These are phyloP conservation scores for Auanema freiburgensis DNA, from an alignment of 2,888 invertebrate species.

Conservation along the genomic window DNA sequence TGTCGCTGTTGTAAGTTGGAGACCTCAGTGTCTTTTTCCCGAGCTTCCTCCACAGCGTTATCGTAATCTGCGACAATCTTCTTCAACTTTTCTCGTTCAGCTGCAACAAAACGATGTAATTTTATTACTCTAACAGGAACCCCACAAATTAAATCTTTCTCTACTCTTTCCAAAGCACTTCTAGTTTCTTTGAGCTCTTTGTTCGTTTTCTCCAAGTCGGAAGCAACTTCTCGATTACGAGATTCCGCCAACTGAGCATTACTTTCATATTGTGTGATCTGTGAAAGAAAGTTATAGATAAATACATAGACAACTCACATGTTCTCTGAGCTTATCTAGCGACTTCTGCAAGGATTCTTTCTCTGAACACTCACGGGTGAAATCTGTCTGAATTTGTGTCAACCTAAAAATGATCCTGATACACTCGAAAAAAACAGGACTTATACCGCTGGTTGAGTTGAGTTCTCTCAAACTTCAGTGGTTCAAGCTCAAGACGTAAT, in stretches of 20 bases:
- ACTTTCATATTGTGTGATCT: no score
- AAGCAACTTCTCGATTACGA: neutral
- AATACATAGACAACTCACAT: no score
- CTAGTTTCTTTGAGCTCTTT: conserved; percentile 9
- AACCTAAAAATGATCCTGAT: no score
- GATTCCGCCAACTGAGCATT: no score
- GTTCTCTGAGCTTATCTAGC: no score
- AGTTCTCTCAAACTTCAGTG: neutral
- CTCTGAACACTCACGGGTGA: no score
- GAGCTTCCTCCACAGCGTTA: neutral
- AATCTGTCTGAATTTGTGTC: no score
- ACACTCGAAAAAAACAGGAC: no score
- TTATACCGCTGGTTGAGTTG: neutral
- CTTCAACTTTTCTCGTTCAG: neutral
- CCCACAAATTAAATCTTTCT: conserved; percentile 4
- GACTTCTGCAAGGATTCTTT: no score
- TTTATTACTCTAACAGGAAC: neutral
- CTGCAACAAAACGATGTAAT: neutral
- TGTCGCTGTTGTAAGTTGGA: no score
- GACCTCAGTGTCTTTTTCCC: neutral
- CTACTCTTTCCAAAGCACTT: conserved; percentile 11
- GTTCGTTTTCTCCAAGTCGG: neutral
- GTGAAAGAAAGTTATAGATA: no score
- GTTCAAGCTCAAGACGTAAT: neutral
- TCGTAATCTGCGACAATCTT: neutral